Base-by-base conservation (phyloP, 1,140 invertebrate genomes). In the Drosophila triauraria region DNA sequence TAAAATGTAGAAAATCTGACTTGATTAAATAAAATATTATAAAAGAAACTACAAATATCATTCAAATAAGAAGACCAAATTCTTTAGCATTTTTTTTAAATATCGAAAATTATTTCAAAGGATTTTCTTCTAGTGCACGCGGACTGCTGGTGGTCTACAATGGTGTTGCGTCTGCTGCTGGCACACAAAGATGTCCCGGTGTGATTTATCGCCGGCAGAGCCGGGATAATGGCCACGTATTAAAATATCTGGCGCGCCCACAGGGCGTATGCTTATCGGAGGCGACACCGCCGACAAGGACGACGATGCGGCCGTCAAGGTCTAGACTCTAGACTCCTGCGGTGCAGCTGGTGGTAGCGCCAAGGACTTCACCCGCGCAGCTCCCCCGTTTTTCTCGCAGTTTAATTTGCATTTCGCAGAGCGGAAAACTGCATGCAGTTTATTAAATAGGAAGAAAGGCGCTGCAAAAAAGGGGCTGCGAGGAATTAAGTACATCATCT, bases 241-340 rank as follows among this genome's bases (percentile, higher is more conserved):
- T 88, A 88, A 88, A 90, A 88, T 88, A 88, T 90, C 75, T 88
- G 85, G 85, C 80, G 77, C 80, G 78, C 85, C 85, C 75, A 77
- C 54, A 62, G 67, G 83, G 84, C 84, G 84, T 88, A 88, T 88
- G 84, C 84, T 88, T 88, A 88, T 88, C 84, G 84, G 80, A 67
- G 85, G 42, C 67, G 77, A 79, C 76, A 64, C 59, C 67, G 85
- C 69, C 85, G 82, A 76, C 75, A 78, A 70, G 53, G 76, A 65
- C 75, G 48, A 35, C 75, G 75, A 75, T 62, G 43, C 30, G 54
- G 72, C 53, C 83, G 85, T 78, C 82, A 85, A 85, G 82, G 82
- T 88, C 84, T 88, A 88, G 84, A 88, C 84, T 87, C 84, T 80
- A 88, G 84, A 81, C 84, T 88, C 84, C 84, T 88, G 84, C 65